phyloP scores from a whole-genome alignment of 2,113 vertebrate species.

The Stegostoma tigrinum region DNA sequence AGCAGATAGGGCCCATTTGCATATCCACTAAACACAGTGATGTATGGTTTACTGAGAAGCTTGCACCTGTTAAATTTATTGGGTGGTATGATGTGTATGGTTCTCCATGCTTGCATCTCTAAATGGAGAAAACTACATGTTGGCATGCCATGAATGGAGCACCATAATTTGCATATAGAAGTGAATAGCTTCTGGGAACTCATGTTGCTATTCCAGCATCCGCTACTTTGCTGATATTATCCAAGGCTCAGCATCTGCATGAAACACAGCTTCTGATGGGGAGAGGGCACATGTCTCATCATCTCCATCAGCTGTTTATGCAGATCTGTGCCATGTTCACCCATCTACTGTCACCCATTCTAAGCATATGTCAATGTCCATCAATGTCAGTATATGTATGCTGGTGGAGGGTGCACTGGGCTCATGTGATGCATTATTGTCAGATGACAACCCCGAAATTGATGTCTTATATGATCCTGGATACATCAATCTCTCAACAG shows the following conservation, averaged over 20 bases:
- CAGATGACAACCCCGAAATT: not conserved
- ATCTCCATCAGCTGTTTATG: not conserved
- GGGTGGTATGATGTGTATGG: not conserved
- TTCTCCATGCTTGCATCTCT: not conserved
- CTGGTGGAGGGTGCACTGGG: not conserved
- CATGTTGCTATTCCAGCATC: not conserved
- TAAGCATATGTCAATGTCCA: not conserved
- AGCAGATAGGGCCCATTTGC: not conserved
- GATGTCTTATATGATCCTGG: not conserved
- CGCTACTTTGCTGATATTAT: not conserved
- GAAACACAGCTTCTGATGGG: not conserved
- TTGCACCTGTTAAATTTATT: not conserved
- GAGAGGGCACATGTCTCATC: not conserved
- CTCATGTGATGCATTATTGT: not conserved
- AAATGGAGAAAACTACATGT: not conserved
- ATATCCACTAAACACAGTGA: not conserved
- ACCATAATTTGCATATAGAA: not conserved
- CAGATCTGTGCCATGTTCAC: not conserved
- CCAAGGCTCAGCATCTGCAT: not conserved
- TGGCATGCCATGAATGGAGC: too few species aligned
- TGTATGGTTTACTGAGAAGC: not conserved
- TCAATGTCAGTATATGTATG: not conserved
- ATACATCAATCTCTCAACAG: not conserved
- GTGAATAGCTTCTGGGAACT: not conserved
- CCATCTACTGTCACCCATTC: not conserved